Percentiles rank a stretch among this genome's conserved stretches.
phyloP scores from a whole-genome alignment of 2,888 invertebrate species.

The Hipparchia semele region DNA sequence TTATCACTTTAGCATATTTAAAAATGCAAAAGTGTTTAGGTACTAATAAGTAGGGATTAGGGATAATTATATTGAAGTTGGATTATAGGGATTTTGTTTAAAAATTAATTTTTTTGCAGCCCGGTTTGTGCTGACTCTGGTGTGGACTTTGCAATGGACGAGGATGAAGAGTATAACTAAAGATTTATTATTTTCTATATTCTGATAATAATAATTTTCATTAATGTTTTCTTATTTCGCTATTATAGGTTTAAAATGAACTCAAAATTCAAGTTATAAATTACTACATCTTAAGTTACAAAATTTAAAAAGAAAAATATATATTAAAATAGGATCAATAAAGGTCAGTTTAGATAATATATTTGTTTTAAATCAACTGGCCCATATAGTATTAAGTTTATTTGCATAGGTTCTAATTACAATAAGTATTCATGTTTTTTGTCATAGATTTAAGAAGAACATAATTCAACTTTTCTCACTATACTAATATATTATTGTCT shows the following conservation, averaged over 20 bases:
- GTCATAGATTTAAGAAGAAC: constrained; percentile 1
- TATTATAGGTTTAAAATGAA: constrained; percentile 9
- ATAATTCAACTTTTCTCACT: neutral
- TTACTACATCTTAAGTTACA: neutral
- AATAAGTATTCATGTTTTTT: neutral
- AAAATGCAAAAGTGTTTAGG: no score
- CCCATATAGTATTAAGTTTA: constrained; percentile 7
- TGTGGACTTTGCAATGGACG: constrained; percentile 93
- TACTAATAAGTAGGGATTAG: no score
- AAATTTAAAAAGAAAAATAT: neutral
- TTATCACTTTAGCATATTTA: no score
- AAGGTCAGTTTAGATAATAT: constrained; percentile 30
- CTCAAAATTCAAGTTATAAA: constrained; percentile 5
- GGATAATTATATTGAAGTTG: no score
- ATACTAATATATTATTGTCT: neutral
- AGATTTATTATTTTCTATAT: constrained; percentile 26
- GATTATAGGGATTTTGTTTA: neutral
- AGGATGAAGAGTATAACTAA: constrained; percentile 86
- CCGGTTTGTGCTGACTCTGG: constrained; percentile 92
- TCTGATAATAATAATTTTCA: constrained; percentile 13
- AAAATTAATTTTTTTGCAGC: constrained; percentile 74
- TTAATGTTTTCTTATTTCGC: constrained; percentile 11
- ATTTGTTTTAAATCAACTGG: constrained; percentile 31
- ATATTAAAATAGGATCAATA: constrained; percentile 5
- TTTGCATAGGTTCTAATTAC: constrained; percentile 7